These are phyloP conservation scores for Ophion obscuratus DNA, from an alignment of 2,888 invertebrate species.

Conservation along the genomic window DNA sequence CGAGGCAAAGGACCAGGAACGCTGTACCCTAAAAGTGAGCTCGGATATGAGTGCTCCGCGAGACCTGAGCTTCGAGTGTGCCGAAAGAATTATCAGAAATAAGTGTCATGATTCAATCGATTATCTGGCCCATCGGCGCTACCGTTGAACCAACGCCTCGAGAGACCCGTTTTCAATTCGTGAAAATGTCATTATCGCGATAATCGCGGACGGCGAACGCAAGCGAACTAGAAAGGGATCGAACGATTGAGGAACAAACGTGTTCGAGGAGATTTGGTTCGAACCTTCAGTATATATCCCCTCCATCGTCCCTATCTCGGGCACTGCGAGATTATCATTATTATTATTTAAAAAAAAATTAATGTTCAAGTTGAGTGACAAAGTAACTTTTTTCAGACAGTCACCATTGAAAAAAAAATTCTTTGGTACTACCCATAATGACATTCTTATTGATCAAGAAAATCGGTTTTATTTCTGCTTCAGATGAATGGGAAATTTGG, in stretches of 20 bases:
- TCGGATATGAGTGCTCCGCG: constrained; percentile 34
- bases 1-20: constrained; percentile 27
- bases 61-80: constrained; percentile 25
- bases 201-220: constrained; percentile 7
- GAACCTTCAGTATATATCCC: too few relatives aligned
- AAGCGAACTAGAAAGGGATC: constrained; percentile 1
- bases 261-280: constrained; percentile 2
- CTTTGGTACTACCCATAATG: too few relatives aligned
- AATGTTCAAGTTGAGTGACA: too few relatives aligned
- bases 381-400: too few relatives aligned
- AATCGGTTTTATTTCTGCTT: too few relatives aligned
- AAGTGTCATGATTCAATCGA: constrained; percentile 56
- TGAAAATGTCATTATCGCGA: constrained; percentile 19
- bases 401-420: too few relatives aligned
- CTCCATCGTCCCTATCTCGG: too few relatives aligned
- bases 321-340: too few relatives aligned
- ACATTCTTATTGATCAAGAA: too few relatives aligned
- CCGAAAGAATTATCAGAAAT: constrained; percentile 51
- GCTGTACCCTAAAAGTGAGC: constrained; percentile 30
- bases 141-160: not conserved
- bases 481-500: too few relatives aligned
- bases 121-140: constrained; percentile 23
- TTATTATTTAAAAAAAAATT: too few relatives aligned
- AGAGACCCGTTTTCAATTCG: constrained; percentile 6
- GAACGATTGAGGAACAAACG: constrained; percentile 10